Evolutionary conservation across 2,888 invertebrate genomes (phyloP).

Genomic region (Drosophila neotestacea): DNA sequence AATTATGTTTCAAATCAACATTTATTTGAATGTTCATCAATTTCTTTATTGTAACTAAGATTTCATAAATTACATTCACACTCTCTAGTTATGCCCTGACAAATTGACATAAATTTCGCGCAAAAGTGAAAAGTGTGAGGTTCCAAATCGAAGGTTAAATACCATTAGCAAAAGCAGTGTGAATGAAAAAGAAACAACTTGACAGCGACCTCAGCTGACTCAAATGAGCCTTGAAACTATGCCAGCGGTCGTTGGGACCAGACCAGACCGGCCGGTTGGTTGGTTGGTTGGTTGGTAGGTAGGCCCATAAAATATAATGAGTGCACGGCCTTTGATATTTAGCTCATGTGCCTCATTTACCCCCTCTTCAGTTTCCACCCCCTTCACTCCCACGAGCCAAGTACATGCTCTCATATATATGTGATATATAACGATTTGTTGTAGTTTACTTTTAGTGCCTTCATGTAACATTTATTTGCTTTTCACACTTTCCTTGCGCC

Average conservation of each 20-base stretch:
- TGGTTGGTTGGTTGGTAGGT: constrained; percentile 5
- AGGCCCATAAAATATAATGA: constrained; percentile 76
- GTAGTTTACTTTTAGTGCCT: constrained; percentile 31
- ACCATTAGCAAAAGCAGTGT: constrained; percentile 33
- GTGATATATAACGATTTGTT: constrained; percentile 38
- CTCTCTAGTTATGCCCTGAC: constrained; percentile 28
- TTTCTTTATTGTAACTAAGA: too few species aligned
- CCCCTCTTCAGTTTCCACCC: not conserved
- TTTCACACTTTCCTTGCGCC: constrained; percentile 80
- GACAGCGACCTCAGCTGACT: constrained; percentile 60
- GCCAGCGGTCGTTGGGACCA: constrained; percentile 31
- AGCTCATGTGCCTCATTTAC: constrained; percentile 41
- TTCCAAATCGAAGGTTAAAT: constrained; percentile 54
- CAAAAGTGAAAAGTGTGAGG: constrained; percentile 37
- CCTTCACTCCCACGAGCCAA: not conserved
- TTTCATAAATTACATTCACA: not conserved
- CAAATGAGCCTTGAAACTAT: constrained; percentile 69
- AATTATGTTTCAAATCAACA: too few species aligned
- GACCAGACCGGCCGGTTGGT: constrained; percentile 24
- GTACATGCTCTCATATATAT: not conserved
- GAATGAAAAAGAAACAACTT: constrained; percentile 28
- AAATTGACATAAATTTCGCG: constrained; percentile 44
- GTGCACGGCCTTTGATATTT: constrained; percentile 76
- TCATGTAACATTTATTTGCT: constrained; percentile 55
- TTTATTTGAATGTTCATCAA: too few species aligned